Evolutionary conservation across 92 coral and sea anemone species (phyloP), one percentile per base, ranked within the genome.

Genomic region (Epizoanthus rinbou): DNA sequence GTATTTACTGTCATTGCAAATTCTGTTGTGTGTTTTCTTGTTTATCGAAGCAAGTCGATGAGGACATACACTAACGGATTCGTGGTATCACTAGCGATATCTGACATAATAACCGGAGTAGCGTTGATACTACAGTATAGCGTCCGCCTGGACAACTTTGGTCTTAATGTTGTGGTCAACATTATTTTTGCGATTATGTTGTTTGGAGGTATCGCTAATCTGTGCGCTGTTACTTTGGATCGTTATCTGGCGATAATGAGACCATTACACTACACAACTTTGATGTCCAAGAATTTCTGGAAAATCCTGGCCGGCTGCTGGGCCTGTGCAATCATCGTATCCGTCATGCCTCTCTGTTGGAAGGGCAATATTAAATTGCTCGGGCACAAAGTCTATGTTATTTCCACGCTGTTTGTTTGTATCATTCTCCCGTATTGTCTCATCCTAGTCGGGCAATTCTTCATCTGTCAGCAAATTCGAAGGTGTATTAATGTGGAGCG

Each of bases 181-280:
- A 88, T 89, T 18, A 70, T 92, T 9, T 93, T 91, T 45, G 93
- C 91, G 4, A 67, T 91, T 50, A 92, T 91, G 65, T 79, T 93
- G 82, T 79, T 91, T 83, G 89, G 90, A 28, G 98, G 98, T 56
- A 90, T 92, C 14, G 78, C 98, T 23, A 93, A 93, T 59, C 84
- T 93, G 18, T 93, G 95, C 33, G 98, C 93, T 2, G 98, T 93
- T 53, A 93, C 98, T 10, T 84, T 79, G 59, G 98, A 93, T 70
- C 92, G 98, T 56, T 89, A 93, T 87, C 64, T 91, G 21, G 98
- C 98, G 17, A 87, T 93, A 74, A 84, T 90, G 73, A 80, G 81
- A 25, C 98, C 98, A 13, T 82, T 93, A 57, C 87, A 90, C 28
- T 93, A 93, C 87, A 62, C 81, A n/a, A 81, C 54, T 41, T 81